A percentile compares a stretch with the other conserved stretches of the same genome.
Evolutionary conservation across 2,113 vertebrate species (phyloP).

Genomic region (Platycercus adscitus): DNA sequence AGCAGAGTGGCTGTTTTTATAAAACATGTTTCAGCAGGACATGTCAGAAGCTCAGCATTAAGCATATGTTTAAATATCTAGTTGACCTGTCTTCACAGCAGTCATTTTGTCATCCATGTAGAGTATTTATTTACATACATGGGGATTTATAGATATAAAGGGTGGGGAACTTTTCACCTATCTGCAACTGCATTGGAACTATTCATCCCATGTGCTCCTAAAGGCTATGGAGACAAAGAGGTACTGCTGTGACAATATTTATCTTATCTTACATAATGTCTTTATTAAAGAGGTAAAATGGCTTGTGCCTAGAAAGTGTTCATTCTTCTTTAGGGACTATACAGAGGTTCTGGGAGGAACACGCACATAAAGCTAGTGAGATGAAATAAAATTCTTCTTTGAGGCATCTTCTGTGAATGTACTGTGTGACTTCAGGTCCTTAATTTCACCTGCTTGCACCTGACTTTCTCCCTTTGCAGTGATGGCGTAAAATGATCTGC

Average conservation of each 20-base stretch:
- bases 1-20: not conserved
- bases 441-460: not conserved
- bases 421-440: not conserved
- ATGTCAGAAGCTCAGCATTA: not conserved
- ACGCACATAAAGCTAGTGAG: not conserved
- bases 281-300: not conserved
- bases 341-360: not conserved
- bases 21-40: not conserved
- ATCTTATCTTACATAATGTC: not conserved
- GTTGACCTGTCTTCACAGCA: not conserved
- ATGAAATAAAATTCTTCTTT: not conserved
- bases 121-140: not conserved
- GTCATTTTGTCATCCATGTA: not conserved
- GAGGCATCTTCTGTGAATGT: not conserved
- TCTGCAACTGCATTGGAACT: not conserved
- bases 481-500: not conserved
- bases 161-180: not conserved
- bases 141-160: not conserved
- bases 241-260: not conserved
- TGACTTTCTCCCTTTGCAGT: not conserved
- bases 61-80: not conserved
- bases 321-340: not conserved
- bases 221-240: not conserved
- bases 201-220: not conserved
- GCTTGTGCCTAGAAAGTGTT: not conserved